phyloP scores from a whole-genome alignment of 2,797 vertebrate species.

The Periparus ater region DNA sequence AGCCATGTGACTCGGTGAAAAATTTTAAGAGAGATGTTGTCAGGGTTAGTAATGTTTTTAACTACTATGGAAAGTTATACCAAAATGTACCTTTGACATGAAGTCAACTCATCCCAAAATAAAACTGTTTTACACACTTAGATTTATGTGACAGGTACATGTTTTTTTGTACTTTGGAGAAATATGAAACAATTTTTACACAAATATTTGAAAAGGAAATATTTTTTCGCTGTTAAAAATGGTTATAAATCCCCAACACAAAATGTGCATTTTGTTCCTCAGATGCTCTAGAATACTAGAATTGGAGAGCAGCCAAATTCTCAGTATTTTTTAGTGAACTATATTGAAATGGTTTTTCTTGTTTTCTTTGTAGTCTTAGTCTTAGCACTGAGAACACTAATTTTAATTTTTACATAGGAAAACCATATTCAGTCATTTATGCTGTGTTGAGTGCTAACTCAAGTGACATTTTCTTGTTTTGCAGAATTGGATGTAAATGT shows the following conservation, averaged over 20 bases:
- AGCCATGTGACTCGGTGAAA: background rate
- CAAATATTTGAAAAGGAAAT: background rate
- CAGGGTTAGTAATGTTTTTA: background rate
- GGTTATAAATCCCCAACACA: rapidly evolving
- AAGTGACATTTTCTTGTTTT: background rate
- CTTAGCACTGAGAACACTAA: background rate
- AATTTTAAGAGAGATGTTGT: background rate
- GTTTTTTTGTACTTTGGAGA: background rate
- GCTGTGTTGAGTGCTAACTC: background rate
- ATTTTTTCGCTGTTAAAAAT: background rate
- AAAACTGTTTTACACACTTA: background rate
- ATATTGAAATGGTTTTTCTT: too few relatives aligned
- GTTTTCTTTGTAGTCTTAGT: background rate
- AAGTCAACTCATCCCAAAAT: background rate
- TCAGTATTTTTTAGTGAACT: background rate
- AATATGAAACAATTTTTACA: background rate
- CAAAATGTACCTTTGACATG: background rate
- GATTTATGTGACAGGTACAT: background rate
- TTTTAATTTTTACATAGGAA: background rate
- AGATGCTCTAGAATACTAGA: background rate
- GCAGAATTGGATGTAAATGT: background rate
- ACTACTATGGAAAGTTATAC: background rate
- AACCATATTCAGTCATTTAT: background rate
- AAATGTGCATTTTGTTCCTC: background rate
- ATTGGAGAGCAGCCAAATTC: background rate